Conservation (phyloP, 2,113 vertebrate genomes). For the Turnix velox region DNA sequence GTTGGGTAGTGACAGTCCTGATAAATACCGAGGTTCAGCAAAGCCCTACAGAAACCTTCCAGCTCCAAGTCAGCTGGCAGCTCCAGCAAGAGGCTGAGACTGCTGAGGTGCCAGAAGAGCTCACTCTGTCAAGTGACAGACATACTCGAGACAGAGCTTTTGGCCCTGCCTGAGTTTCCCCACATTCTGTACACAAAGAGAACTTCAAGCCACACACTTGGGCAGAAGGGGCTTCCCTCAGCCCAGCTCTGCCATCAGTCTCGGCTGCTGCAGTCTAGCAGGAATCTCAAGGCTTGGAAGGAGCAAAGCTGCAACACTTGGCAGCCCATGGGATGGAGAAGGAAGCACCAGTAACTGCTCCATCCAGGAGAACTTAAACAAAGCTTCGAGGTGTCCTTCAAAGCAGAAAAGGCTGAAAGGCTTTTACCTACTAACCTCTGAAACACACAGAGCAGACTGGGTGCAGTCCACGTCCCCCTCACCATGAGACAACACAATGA, state of each 20-base stretch:
- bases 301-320: background rate
- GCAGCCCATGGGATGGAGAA: background rate
- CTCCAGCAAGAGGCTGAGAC: background rate
- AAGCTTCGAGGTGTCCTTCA: background rate
- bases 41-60: background rate
- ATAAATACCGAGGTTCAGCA: background rate
- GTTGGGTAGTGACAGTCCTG: background rate
- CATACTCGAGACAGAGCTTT: background rate
- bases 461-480: background rate
- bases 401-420: background rate
- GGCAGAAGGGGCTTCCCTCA: background rate
- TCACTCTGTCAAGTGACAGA: background rate
- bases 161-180: background rate
- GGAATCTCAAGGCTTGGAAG: background rate
- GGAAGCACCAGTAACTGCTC: background rate
- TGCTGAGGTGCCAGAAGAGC: background rate
- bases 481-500: background rate
- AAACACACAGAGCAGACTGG: background rate
- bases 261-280: background rate
- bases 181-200: background rate
- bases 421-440: background rate
- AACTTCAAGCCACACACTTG: background rate
- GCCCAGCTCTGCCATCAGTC: background rate
- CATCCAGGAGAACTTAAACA: background rate
- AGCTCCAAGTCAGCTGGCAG: background rate